Evolutionary conservation across 2,888 invertebrate genomes (phyloP), one percentile per base, ranked within the genome.

Genomic region (Heliconius charithonia): DNA sequence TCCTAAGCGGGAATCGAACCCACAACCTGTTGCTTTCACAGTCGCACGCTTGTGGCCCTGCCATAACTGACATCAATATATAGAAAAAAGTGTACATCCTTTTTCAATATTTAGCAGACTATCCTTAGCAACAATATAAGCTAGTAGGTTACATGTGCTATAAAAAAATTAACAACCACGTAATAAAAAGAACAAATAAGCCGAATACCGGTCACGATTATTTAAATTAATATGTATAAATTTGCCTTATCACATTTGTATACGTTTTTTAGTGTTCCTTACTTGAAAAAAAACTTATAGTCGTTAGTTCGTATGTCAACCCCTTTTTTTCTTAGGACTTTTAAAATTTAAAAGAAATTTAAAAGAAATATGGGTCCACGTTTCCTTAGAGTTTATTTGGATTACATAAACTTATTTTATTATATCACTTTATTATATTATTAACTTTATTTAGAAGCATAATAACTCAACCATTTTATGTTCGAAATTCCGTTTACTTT

Each of bases 61-160:
- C 51, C 22, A 51, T 3, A 7, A 22, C 22, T 22, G 7, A 19
- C 51, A 2, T 22, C 2, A 51, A 51, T 51, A 51, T 22, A 19
- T 51, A 2, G 7, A 51, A 51, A 51, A 51, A 51, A 19, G 19
- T 7, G 51, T 19, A 51, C 51, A 51, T 51, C 51, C 51, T 51
- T 22, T 51, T 51, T 22, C 59, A 10, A 59, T 59, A n/a, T 59
- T 59, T 59, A 59, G n/a, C 3, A 59, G 59, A 10, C 4, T 59
- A n/a, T 59, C 59, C 59, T 59, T 59, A 59, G 59, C 59, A 59
- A 59, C 59, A 59, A 59, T 56, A n/a, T n/a, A 59, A 59, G n/a
- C 59, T 59, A n/a, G n/a, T 59, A 59, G 12, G 59, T 59, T 59
- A n/a, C n/a, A n/a, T 22, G 51, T 51, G 51, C 51, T 22, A 51